Evolutionary conservation across 1,140 invertebrate genomes (phyloP), one percentile per base, ranked within the genome.

Genomic region (Xylocopa sonorina): DNA sequence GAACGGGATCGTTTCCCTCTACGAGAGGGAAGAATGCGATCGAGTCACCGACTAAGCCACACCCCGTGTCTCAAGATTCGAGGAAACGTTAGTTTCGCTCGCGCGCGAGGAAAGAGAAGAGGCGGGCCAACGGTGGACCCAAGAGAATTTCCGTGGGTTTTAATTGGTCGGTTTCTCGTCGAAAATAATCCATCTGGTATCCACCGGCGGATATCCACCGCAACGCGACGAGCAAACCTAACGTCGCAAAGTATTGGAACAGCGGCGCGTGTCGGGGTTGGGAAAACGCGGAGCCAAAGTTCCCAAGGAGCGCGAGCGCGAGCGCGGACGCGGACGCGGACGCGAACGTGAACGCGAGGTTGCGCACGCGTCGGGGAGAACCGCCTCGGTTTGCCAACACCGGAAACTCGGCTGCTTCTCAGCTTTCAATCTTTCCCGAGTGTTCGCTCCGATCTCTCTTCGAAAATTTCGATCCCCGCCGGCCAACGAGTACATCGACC

Each of bases 161-260:
- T 87, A 86, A 92, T 92, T 92, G 91, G 91, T 82, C 78, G 83
- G 67, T 64, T 41, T 48, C 81, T 80, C 80, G 89, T 85, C 84
- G 89, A 92, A 92, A 92, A 92, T 92, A 92, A 90, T 92, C 85
- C 80, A 68, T 78, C 82, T 87, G 88, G n/a, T n/a, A n/a, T n/a
- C n/a, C n/a, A n/a, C n/a, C n/a, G 88, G 88, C 89, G 89, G 89
- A 87, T n/a, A 89, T 89, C 89, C 67, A 27, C 24, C 84, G 82
- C 82, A 75, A 82, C 78, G 86, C 82, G 84, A n/a, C n/a, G 64
- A 80, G 83, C 76, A n/a, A n/a, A n/a, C n/a, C n/a, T n/a, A n/a
- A n/a, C n/a, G n/a, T 84, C 83, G 80, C 86, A 84, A 80, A 86
- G 55, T 81, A 68, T 81, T 72, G 55, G 66, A 53, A 84, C 73